Base-by-base conservation (phyloP, 2,113 vertebrate species). In the Zosterops japonicus region DNA sequence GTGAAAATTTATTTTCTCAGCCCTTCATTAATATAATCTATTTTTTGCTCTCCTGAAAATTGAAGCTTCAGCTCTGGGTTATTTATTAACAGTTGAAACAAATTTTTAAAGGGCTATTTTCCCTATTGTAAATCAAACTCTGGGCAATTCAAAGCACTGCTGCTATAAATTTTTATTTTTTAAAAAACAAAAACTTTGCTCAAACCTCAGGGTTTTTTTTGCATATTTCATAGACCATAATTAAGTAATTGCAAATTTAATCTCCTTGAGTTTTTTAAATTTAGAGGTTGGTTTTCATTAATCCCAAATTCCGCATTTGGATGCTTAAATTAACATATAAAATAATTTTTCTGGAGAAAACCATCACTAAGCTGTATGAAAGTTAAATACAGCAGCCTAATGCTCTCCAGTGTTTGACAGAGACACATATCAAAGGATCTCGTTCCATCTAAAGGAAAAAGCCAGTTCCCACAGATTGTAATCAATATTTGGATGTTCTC, bases 401-500 rank as follows among this genome's bases (percentile, higher is more conserved):
- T 6, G 2, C 15, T 42, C 28, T 36, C 52, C 56, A 70, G 0
- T 5, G 6, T 47, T 46, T 63, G 39, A 36, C 0, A 53, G 46
- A 68, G 35, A 12, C 23, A 12, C 8, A 0, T 21, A 59, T 35
- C 35, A 70, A 68, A 85, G 35, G 11, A 69, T 53, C 12, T 31
- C 46, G 5, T 33, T 64, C 36, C 23, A 72, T 6, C 57, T 49
- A 19, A 76, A 72, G 57, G 27, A 86, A 83, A 75, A 31, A 90
- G 56, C 9, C 65, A 59, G 35, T 85, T 93, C 89, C 67, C 63
- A 69, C 14, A 49, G 41, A 20, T 4, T 68, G 27, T 11, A 68
- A 92, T 91, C 84, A 61, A 78, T 89, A 94, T 28, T 68, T 87
- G 87, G 81, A 93, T 2, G 24, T 61, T 93, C 79, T 72, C 55